phyloP scores from a whole-genome alignment of 1,140 invertebrate species.

The Hetaerina americana region DNA sequence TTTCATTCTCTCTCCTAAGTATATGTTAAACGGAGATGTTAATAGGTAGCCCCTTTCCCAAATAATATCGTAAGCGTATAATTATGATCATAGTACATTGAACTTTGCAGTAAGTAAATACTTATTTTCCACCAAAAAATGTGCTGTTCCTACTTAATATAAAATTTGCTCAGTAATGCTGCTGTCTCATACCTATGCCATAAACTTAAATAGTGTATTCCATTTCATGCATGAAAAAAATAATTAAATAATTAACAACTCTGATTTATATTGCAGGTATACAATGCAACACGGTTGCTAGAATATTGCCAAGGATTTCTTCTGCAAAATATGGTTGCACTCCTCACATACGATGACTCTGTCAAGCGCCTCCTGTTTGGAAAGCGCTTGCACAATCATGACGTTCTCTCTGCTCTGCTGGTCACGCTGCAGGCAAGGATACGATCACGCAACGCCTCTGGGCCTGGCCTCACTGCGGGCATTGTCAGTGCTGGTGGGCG shows the following conservation, averaged over 20 bases:
- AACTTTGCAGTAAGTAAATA: too few relatives aligned
- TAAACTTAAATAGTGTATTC: too few relatives aligned
- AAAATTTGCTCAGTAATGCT: too few relatives aligned
- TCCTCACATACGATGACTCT: slow-evolving; percentile 80
- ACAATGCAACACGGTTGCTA: slow-evolving; percentile 69
- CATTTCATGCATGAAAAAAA: too few relatives aligned
- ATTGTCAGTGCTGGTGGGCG: not conserved
- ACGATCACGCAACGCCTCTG: slow-evolving; percentile 35
- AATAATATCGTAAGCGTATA: too few relatives aligned
- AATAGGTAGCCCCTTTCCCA: too few relatives aligned
- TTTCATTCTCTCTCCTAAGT: too few relatives aligned
- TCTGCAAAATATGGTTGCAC: slow-evolving; percentile 84
- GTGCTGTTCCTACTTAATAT: too few relatives aligned
- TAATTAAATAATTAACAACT: not conserved
- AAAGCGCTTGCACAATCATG: slow-evolving; percentile 78
- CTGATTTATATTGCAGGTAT: slow-evolving; percentile 45
- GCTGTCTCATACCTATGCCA: too few relatives aligned
- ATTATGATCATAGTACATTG: too few relatives aligned
- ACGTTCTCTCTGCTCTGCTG: slow-evolving; percentile 68
- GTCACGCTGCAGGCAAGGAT: slow-evolving; percentile 67
- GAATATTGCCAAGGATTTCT: slow-evolving; percentile 85
- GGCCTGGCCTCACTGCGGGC: not conserved
- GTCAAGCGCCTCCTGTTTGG: slow-evolving; percentile 78
- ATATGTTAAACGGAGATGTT: too few relatives aligned
- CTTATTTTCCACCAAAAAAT: too few relatives aligned